Base-by-base conservation (phyloP, 2,797 vertebrate species). In the Sebastes alutus region DNA sequence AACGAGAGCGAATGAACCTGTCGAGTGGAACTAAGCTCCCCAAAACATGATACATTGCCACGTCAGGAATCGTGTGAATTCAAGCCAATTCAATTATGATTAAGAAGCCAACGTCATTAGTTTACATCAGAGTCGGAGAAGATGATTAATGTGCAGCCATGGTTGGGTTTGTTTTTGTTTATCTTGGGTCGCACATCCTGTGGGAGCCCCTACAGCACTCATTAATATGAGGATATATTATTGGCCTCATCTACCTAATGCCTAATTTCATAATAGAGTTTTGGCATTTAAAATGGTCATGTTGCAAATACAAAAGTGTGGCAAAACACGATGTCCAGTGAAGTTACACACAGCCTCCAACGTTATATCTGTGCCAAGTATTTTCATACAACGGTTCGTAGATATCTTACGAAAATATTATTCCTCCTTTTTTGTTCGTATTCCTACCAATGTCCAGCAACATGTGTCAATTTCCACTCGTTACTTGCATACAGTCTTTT, bases 11-110 rank as follows among this genome's bases (percentile, higher is more conserved):
- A 81, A 52, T 22, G 82, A 85, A 86, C 72, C 81, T 55, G 59
- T 82, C 70, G 54, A 77, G 84, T 78, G 86, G 88, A 90, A 88
- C 88, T 78, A 83, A 91, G 84, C 87, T 81, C 58, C 59, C 59
- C 55, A 81, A 80, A 90, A 86, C 76, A 84, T 79, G 89, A 90
- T 90, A 9, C 80, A 88, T 63, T 5, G 67, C 82, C 64, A 65
- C 22, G n/a, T 84, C 83, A 32, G 85, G 58, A 78, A 80, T 79
- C 73, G 69, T 73, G 55, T 72, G 81, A 89, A 81, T 81, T 83
- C 60, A 38, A 62, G 81, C 84, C 87, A 86, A 73, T 89, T 84
- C 77, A 80, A 83, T 93, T 90, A 88, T 70, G 65, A 87, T 81
- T 64, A 72, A 78, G 76, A 78, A 77, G 81, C 54, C 58, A 6